A percentile compares a stretch with the other conserved stretches of the same genome.
Evolutionary conservation across 2,113 vertebrate genomes (phyloP).

Genomic region (Hyaena hyaena): DNA sequence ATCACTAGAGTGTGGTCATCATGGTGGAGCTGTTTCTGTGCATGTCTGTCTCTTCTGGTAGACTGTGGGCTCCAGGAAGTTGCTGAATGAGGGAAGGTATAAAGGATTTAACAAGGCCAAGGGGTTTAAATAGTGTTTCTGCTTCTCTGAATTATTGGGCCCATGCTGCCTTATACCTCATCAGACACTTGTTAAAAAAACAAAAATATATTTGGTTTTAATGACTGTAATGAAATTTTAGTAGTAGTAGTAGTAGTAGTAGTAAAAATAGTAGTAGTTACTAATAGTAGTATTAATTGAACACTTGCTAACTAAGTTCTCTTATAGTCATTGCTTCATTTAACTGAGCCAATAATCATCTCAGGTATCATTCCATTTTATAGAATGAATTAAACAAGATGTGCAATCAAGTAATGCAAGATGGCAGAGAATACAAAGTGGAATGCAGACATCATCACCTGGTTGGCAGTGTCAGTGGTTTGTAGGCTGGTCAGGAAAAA

Average conservation of each 20-base stretch:
- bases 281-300: background rate
- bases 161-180: background rate
- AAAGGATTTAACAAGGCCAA: background rate
- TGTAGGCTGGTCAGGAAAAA: background rate
- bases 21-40: background rate
- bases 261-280: background rate
- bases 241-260: background rate
- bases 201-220: background rate
- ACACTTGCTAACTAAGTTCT: background rate
- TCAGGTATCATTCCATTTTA: background rate
- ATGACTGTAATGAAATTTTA: background rate
- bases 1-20: background rate
- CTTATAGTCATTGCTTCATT: background rate
- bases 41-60: background rate
- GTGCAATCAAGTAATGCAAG: background rate
- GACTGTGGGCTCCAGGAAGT: background rate
- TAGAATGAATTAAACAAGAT: background rate
- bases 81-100: background rate
- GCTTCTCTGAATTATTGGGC: background rate
- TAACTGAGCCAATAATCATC: background rate
- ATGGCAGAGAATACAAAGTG: background rate
- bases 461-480: background rate
- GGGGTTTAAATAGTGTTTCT: background rate
- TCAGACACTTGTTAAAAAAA: slow-evolving; percentile 1
- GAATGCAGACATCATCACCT: background rate